Base-by-base conservation (phyloP, 2,797 vertebrate species). In the Hapalemur alaotrensis region DNA sequence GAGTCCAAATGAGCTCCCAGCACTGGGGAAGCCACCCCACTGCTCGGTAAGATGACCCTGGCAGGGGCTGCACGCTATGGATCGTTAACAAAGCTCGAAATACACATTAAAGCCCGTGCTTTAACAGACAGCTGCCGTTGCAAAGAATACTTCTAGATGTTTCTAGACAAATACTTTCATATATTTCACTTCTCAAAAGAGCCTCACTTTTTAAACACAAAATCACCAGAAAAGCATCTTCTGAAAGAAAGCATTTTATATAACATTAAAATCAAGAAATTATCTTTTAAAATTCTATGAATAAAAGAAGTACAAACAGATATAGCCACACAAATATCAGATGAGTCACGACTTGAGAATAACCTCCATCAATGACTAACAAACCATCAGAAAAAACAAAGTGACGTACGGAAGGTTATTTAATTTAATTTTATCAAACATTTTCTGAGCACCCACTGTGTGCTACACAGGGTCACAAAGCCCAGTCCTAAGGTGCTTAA, bases 1-100 rank as follows among this genome's bases (percentile, higher is more conserved):
- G 30, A 70, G 3, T 30, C 38, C 28, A 30, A 57, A 8, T 0
- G 46, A 54, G 67, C 59, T n/a, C 79, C 10, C 12, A 0, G 79
- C 28, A 2, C 41, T 13, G 0, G 28, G 35, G 48, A n/a, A 67
- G 35, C 57, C 38, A 59, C 28, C 10, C 4, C 1, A 41, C 41
- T 15, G 28, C 50, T 46, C 32, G 0, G 0, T 1, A 2, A 20
- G 4, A 43, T 18, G 46, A 48, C 54, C 65, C 1, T 7, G 41
- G 23, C 43, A n/a, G 63, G n/a, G 35, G 63, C 63, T 3, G 0
- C 30, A 2, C 0, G 41, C 46, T 38, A 2, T 1, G 18, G 63
- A 28, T 9, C 89, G 41, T 13, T 6, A 4, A 4, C 6, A 23
- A 82, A 54, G 63, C 61, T 69, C 79, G 10, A 32, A 25, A 30